phyloP scores from a whole-genome alignment of 2,888 invertebrate species.

The Rotaria sp. region DNA sequence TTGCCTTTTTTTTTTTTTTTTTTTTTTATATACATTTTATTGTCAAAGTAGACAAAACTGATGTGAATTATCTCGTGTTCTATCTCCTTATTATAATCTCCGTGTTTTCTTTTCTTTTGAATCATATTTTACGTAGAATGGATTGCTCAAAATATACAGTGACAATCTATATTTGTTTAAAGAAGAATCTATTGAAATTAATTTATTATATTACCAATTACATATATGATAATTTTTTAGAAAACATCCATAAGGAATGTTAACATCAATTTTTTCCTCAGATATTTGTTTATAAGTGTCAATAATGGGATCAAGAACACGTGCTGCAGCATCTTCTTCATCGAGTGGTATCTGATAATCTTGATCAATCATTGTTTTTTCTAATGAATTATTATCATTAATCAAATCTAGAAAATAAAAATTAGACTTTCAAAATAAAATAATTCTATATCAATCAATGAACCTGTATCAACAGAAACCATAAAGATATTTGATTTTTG shows the following conservation, averaged over 20 bases:
- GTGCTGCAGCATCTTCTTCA: constrained; percentile 27
- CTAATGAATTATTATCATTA: background rate
- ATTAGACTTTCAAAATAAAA: background rate
- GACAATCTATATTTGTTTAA: background rate
- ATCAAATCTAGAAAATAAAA: background rate
- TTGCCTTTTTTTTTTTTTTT: background rate
- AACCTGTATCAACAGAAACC: constrained; percentile 43
- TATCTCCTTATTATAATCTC: background rate
- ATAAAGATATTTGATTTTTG: constrained; percentile 40
- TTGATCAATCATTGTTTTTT: background rate
- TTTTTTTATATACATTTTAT: background rate
- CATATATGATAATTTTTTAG: constrained; percentile 31
- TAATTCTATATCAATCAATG: background rate
- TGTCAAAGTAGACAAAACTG: background rate
- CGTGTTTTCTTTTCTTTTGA: background rate
- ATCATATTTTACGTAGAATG: constrained; percentile 12
- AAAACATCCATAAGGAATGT: constrained; percentile 15
- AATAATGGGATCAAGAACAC: constrained; percentile 32
- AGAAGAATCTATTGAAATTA: background rate
- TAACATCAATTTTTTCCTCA: background rate
- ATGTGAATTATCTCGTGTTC: background rate
- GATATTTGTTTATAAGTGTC: background rate
- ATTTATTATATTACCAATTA: background rate
- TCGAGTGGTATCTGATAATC: constrained; percentile 27
- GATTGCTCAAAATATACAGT: background rate